Evolutionary conservation across 2,888 invertebrate species (phyloP), one percentile per base, ranked within the genome.

Genomic region (Dermolepida albohirtum): DNA sequence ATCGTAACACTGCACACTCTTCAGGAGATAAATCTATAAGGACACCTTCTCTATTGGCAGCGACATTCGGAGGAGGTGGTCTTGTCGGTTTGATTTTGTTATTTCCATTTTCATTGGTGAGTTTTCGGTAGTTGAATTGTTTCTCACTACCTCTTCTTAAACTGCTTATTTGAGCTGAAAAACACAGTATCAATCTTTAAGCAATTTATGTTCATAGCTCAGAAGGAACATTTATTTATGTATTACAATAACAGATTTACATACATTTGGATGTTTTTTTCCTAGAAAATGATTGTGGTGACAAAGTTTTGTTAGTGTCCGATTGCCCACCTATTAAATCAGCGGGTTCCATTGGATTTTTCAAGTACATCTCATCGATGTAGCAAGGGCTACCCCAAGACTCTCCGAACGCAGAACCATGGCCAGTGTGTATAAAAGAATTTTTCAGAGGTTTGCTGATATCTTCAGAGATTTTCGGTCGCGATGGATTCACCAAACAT

Each of bases 301-400:
- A 74, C 5, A 80, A 74, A 6, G 81, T 72, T 29, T 16, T 62
- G 67, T 70, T 74, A 0, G 73, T 64, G 1, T 81, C 80, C 4
- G 81, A 77, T 6, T 80, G 76, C 17, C 86, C 80, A 0, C 88
- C 89, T 43, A 88, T 82, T 0, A 90, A 78, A 77, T 90, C 90
- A 0, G 89, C 89, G 0, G 90, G 90, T 73, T 89, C 88, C 91
- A 92, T 91, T 0, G 92, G 92, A 82, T 92, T 92, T 62, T 88
- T 85, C 64, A 93, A 82, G 79, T 92, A 93, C 75, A 92, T 89
- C 80, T 92, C 90, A 78, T 95, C 95, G 70, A 95, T 93, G 68
- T 85, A 87, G 1, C 88, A 87, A 0, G 94, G 93, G 76, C 90
- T 90, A 0, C 96, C 96, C 96, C 96, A 96, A 5, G 91, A 90